Percentiles rank a stretch among this genome's conserved stretches.
These are phyloP conservation scores for Drosophila yooni DNA, from an alignment of 2,888 invertebrate species.

Conservation along the genomic window DNA sequence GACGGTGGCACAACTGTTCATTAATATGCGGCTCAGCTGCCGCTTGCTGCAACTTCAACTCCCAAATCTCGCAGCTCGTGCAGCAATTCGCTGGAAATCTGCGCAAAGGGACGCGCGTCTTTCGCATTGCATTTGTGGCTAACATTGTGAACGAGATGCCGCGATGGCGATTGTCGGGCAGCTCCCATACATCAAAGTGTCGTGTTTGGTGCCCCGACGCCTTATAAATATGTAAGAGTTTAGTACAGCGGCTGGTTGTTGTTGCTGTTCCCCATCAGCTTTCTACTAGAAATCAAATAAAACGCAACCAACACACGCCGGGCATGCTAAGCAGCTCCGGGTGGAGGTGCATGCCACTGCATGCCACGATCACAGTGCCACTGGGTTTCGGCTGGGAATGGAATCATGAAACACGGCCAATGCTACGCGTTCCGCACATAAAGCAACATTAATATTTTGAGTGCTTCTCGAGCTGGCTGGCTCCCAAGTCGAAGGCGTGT, in stretches of 20 bases:
- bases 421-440: conserved; percentile 42
- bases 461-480: background rate
- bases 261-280: conserved; percentile 25
- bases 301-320: conserved; percentile 46
- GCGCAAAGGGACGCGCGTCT: conserved; percentile 41
- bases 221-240: conserved; percentile 70
- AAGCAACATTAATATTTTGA: conserved; percentile 15
- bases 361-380: conserved; percentile 4
- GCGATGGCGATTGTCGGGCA: conserved; percentile 48
- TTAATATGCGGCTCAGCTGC: conserved; percentile 44
- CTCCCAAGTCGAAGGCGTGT: conserved; percentile 48
- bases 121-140: conserved; percentile 33
- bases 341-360: conserved; percentile 4
- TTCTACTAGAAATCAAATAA: conserved; percentile 61
- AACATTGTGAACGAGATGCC: conserved; percentile 42
- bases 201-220: conserved; percentile 62
- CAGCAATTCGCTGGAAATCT: conserved; percentile 66
- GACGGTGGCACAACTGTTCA: conserved; percentile 11
- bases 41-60: background rate
- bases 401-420: conserved; percentile 9
- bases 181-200: conserved; percentile 75
- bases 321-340: conserved; percentile 61
- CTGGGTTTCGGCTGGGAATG: conserved; percentile 4
- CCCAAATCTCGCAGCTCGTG: conserved; percentile 41
- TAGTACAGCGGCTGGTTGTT: conserved; percentile 35